phyloP scores from a whole-genome alignment of 2,113 vertebrate species.

The Vimba vimba region DNA sequence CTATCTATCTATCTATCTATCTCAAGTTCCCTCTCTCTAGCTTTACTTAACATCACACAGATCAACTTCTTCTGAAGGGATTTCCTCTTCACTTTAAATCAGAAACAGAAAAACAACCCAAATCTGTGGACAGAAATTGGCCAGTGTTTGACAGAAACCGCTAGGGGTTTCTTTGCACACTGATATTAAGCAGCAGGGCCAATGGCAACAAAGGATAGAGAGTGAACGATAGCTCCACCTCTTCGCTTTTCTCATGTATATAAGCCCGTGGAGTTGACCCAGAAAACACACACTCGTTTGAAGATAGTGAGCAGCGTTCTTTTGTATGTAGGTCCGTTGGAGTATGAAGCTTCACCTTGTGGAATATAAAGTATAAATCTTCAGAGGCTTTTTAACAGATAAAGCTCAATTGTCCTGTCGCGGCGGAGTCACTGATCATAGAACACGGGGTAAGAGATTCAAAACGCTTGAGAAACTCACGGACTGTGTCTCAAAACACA shows the following conservation, averaged over 20 bases:
- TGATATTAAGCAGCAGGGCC: conserved; percentile 75
- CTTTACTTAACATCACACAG: neutral
- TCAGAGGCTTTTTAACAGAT: conserved; percentile 57
- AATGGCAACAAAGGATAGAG: conserved; percentile 76
- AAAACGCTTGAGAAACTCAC: conserved; percentile 53
- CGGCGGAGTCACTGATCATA: conserved; percentile 69
- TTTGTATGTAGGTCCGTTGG: conserved; percentile 66
- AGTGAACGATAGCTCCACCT: conserved; percentile 68
- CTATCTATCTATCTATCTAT: conserved; percentile 5
- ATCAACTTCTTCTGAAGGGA: neutral
- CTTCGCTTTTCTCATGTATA: conserved; percentile 77
- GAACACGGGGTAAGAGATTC: conserved; percentile 71
- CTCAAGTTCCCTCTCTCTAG: neutral
- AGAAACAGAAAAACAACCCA: conserved; percentile 9
- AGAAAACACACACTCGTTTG: conserved; percentile 77
- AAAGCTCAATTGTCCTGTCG: conserved; percentile 50
- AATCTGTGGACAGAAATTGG: conserved; percentile 61
- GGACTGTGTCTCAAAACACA: neutral
- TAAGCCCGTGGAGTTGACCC: conserved; percentile 81
- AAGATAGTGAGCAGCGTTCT: conserved; percentile 77
- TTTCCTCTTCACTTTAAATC: conserved; percentile 4
- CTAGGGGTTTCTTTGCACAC: conserved; percentile 71
- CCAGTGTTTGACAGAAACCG: conserved; percentile 69
- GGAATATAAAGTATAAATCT: conserved; percentile 72
- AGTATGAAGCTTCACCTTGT: conserved; percentile 77